Evolutionary conservation across 2,113 vertebrate species (phyloP), one percentile per base, ranked within the genome.

Genomic region (Cebidichthys violaceus): DNA sequence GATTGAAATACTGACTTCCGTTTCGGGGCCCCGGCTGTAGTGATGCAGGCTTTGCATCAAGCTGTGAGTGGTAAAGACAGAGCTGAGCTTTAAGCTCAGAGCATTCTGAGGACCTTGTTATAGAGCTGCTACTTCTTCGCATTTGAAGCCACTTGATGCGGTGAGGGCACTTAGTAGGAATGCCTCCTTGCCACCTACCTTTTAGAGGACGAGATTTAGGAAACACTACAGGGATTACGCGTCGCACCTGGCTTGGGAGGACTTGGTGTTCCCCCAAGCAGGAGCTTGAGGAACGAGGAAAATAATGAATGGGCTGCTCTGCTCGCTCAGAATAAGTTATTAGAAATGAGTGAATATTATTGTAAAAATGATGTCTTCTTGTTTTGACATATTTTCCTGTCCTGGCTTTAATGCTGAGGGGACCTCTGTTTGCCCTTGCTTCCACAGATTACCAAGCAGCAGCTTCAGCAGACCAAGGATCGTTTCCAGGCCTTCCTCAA

Each of bases 401-500:
- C 33, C 37, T 35, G 20, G 2, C 22, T 69, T 55, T 70, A 82
- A 31, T 27, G 0, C 52, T 61, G 41, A 72, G 8, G 6, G 83
- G 52, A 60, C 69, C 72, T 80, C 35, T 89, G 15, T 91, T 81
- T 73, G 24, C 4, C 88, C 35, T 91, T 92, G 93, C 50, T 68
- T 94, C 84, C 75, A 55, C 95, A 99, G 98, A 99, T 99, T 94
- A 97, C 96, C 86, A 99, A 99, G 90, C 98, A 99, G 93, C 98
- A 99, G 92, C 95, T 99, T 41, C 97, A 99, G 94, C 98, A 97
- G 65, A 97, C 97, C 82, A 99, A 99, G 92, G 97, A 99, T 92
- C 97, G 98, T 81, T 99, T 99, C 91, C 97, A 99, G 95, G 97
- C 98, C 80, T 99, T 99, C 89, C 97, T 99, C 81, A 99, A 99